Evolutionary conservation across 2,797 vertebrate genomes (phyloP).

Genomic region (Melopsittacus undulatus): DNA sequence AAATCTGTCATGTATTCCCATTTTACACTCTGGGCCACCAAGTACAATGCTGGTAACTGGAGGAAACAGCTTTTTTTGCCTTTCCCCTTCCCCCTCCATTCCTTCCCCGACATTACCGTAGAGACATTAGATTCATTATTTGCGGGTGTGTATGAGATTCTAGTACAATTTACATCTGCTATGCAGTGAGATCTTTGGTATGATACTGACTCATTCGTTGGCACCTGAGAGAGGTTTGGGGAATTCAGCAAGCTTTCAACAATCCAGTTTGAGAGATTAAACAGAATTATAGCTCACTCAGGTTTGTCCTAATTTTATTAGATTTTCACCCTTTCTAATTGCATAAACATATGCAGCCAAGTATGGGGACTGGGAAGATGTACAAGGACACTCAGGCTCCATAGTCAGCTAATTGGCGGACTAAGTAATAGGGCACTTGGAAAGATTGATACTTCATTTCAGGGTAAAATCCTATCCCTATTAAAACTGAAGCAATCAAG

Average conservation of each 20-base stretch:
- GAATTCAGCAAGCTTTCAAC: conserved; percentile 69
- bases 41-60: not conserved
- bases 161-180: conserved; percentile 53
- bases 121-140: conserved; percentile 25
- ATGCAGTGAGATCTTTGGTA: conserved; percentile 63
- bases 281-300: conserved; percentile 56
- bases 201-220: conserved; percentile 59
- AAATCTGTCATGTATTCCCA: not conserved
- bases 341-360: conserved; percentile 61
- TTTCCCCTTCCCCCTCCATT: not conserved
- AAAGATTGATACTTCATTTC: conserved; percentile 34
- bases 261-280: conserved; percentile 62
- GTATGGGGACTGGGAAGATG: conserved; percentile 40
- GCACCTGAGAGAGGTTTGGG: conserved; percentile 55
- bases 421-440: conserved; percentile 43
- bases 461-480: conserved; percentile 2
- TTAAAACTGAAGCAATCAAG: conserved; percentile 31
- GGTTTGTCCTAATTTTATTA: conserved; percentile 59
- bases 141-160: conserved; percentile 54
- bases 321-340: conserved; percentile 60
- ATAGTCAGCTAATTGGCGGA: conserved; percentile 31
- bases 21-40: conserved; percentile 11
- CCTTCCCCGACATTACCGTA: not conserved
- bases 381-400: conserved; percentile 49
- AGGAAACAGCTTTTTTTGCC: conserved; percentile 41